These are phyloP conservation scores for Himalopsyche japonica DNA, from an alignment of 2,888 invertebrate genomes.

Conservation along the genomic window DNA sequence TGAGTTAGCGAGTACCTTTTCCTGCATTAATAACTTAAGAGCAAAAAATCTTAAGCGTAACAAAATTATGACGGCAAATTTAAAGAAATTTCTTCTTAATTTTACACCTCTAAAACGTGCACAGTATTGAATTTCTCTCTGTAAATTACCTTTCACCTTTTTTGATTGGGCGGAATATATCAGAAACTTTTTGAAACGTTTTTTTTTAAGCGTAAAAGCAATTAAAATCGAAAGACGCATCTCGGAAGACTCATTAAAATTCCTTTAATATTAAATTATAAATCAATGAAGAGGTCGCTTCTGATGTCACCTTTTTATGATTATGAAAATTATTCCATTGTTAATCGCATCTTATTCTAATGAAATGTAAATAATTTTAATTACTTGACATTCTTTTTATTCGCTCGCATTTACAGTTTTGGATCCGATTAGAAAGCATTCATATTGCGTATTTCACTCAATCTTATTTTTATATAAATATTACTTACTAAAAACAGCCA, in stretches of 20 bases:
- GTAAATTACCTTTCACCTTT: neutral
- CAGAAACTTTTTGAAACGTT: neutral
- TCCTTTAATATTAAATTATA: neutral
- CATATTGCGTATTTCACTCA: too few species aligned
- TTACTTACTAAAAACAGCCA: too few species aligned
- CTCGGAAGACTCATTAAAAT: neutral
- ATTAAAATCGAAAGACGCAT: neutral
- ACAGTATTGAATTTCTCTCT: neutral
- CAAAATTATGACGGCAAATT: neutral
- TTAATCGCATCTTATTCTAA: neutral
- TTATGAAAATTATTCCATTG: neutral
- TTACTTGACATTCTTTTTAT: too few species aligned
- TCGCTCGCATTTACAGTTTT: too few species aligned
- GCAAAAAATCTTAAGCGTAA: conserved; percentile 14
- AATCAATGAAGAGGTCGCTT: neutral
- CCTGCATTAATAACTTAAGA: conserved; percentile 16
- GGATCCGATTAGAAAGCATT: too few species aligned
- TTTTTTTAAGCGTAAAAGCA: neutral
- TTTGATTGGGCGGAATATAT: neutral
- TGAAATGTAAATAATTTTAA: neutral
- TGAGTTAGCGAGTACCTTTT: conserved; percentile 24
- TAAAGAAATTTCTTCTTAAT: conserved; percentile 6
- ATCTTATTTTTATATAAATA: too few species aligned
- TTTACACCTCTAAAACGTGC: neutral
- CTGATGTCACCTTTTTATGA: neutral